Evolutionary conservation across 2,797 vertebrate species (phyloP).

Genomic region (Simalia tracyae): DNA sequence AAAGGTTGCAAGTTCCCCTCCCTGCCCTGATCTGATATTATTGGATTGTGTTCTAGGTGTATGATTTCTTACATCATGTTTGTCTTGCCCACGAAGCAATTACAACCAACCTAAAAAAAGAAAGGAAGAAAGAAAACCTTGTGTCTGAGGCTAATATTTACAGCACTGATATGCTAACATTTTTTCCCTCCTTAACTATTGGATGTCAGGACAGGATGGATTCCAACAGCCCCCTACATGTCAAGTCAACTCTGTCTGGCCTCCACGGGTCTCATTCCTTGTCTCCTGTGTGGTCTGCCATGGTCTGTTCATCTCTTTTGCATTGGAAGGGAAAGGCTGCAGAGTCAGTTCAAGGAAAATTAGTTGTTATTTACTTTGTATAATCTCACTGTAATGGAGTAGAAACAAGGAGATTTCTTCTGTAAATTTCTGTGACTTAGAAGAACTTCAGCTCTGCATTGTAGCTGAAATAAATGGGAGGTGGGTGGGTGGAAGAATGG

Average conservation of each 20-base stretch:
- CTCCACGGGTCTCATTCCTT: neutral
- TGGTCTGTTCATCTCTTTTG: constrained; percentile 24
- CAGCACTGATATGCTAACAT: constrained; percentile 30
- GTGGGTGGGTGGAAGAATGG: neutral
- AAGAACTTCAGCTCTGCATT: neutral
- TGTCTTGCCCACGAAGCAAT: constrained; percentile 10
- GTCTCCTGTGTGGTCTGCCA: neutral
- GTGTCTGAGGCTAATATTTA: constrained; percentile 35
- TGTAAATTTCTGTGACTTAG: neutral
- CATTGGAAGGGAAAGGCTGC: neutral
- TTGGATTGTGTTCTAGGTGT: neutral
- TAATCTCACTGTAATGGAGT: neutral
- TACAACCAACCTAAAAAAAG: neutral
- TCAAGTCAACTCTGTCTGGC: neutral
- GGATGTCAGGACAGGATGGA: neutral
- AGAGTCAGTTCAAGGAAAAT: neutral
- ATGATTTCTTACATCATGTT: constrained; percentile 20
- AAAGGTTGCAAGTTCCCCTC: neutral
- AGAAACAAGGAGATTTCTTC: accelerated
- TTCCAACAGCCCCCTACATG: neutral
- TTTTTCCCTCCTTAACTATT: constrained; percentile 11
- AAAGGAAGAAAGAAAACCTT: neutral
- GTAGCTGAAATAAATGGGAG: neutral
- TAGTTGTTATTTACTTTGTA: neutral
- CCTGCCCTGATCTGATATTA: neutral